Conservation (phyloP, 23 tunicate species). For the Halocynthia roretzi region DNA sequence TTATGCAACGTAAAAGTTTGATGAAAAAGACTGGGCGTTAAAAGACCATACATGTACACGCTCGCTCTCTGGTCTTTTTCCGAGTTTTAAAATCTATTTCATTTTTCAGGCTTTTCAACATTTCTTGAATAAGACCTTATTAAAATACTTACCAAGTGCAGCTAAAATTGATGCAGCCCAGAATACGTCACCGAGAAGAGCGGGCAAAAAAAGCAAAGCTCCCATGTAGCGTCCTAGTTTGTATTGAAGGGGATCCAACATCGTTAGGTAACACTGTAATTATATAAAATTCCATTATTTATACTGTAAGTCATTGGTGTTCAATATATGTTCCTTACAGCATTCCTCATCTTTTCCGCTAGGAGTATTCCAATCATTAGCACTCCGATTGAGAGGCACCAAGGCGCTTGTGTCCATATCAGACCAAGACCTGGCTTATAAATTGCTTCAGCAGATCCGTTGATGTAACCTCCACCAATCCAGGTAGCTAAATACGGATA, state of each 20-base stretch:
- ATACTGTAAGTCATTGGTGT: too few relatives aligned
- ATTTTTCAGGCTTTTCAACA: too few relatives aligned
- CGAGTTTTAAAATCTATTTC: too few relatives aligned
- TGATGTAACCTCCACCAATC: slow-evolving; percentile 37
- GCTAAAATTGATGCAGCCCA: slow-evolving; percentile 67
- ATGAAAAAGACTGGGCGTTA: too few relatives aligned
- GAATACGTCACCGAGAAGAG: slow-evolving; percentile 60
- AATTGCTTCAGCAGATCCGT: slow-evolving; percentile 25
- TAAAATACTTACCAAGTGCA: slow-evolving; percentile 40
- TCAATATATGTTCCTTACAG: background rate
- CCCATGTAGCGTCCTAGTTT: slow-evolving; percentile 67
- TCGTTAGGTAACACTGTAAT: slow-evolving; percentile 56
- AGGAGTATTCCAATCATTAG: slow-evolving; percentile 8
- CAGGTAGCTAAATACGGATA: slow-evolving; percentile 13
- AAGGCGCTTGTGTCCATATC: slow-evolving; percentile 34
- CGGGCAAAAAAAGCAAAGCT: slow-evolving; percentile 52
- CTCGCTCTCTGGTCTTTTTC: too few relatives aligned
- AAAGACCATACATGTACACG: too few relatives aligned
- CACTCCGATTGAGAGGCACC: slow-evolving; percentile 14
- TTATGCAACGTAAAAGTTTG: too few relatives aligned
- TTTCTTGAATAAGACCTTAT: too few relatives aligned
- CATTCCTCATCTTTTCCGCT: slow-evolving; percentile 38
- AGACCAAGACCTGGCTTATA: slow-evolving; percentile 26
- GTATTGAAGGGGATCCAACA: slow-evolving; percentile 77
- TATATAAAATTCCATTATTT: background rate